Conservation (phyloP, 2,113 vertebrate genomes). For the Pelvicachromis taeniatus region DNA sequence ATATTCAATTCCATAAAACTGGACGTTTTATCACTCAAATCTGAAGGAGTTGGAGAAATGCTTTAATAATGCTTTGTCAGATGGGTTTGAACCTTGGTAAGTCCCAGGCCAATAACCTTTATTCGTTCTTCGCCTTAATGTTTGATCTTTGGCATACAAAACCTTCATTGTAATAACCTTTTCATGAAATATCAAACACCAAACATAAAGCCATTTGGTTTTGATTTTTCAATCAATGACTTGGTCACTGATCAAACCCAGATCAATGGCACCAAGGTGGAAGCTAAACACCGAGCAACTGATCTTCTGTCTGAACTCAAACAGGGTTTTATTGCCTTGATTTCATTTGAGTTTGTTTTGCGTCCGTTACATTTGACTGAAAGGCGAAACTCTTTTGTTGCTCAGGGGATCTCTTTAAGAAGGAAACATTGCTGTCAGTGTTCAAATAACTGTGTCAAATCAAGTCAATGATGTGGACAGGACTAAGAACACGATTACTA, state of each 20-base stretch:
- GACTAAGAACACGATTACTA: neutral
- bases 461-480: conserved; percentile 1
- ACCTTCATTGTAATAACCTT: neutral
- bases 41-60: neutral
- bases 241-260: conserved; percentile 1
- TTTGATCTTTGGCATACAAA: neutral
- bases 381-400: neutral
- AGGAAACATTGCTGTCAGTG: neutral
- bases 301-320: neutral
- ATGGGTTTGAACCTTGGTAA: neutral
- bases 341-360: neutral
- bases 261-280: neutral
- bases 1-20: neutral
- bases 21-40: neutral
- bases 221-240: conserved; percentile 8
- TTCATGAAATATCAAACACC: neutral
- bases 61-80: neutral
- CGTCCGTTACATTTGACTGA: neutral
- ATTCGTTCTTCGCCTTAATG: neutral
- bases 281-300: neutral
- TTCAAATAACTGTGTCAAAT: conserved; percentile 33
- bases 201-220: conserved; percentile 23
- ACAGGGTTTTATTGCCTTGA: conserved; percentile 4
- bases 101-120: neutral
- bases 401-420: neutral